Conservation (phyloP, 2,888 invertebrate species). For the Dasysyrphus albostriatus region DNA sequence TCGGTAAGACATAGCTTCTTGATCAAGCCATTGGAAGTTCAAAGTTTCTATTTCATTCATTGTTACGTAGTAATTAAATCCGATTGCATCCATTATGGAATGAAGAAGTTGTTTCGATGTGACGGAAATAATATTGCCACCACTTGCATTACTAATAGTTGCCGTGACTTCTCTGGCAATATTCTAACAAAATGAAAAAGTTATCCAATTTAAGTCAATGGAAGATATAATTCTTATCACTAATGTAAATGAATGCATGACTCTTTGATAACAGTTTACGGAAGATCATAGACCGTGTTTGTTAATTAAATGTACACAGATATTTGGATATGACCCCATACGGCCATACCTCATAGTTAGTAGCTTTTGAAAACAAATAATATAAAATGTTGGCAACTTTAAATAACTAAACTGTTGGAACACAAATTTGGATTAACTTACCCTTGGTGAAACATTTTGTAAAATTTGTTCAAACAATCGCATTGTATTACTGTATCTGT, state of each 20-base stretch:
- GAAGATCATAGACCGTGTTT: too few species aligned
- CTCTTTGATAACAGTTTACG: too few species aligned
- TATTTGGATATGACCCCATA: too few species aligned
- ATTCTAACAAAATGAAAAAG: conserved; percentile 34
- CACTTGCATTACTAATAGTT: conserved; percentile 7
- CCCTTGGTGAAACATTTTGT: conserved; percentile 45
- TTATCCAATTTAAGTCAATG: too few species aligned
- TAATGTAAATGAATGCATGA: too few species aligned
- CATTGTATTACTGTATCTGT: conserved; percentile 27
- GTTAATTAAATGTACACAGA: too few species aligned
- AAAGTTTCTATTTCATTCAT: conserved; percentile 18
- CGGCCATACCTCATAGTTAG: too few species aligned
- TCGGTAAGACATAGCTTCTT: conserved; percentile 7
- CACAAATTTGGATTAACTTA: conserved; percentile 3
- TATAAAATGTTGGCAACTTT: not conserved
- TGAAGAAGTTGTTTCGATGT: conserved; percentile 43
- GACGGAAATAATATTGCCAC: not conserved
- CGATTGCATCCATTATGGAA: conserved; percentile 62
- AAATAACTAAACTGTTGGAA: not conserved
- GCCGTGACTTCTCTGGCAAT: conserved; percentile 37
- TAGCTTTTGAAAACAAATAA: too few species aligned
- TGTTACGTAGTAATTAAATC: conserved; percentile 53
- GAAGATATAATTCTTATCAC: too few species aligned
- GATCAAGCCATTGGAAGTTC: conserved; percentile 42
- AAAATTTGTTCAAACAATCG: conserved; percentile 47